Conservation (phyloP, 1,140 invertebrate species). For the Drosophila rhopaloa region DNA sequence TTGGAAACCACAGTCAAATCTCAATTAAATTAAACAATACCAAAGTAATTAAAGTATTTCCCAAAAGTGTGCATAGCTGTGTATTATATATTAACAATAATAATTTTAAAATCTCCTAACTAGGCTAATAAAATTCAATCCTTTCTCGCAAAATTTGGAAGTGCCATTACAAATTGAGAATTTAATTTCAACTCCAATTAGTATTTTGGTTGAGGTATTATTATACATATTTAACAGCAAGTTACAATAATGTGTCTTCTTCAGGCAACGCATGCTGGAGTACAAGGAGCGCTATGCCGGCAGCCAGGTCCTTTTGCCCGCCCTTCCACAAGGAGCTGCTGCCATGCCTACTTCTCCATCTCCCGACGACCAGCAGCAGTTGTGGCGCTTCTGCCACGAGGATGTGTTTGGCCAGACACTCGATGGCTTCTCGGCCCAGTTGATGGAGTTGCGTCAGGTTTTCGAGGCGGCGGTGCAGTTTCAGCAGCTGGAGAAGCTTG, state of each 20-base stretch:
- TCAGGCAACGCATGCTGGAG: conserved; percentile 61
- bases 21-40: background rate
- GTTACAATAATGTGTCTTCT: background rate
- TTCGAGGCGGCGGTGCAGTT: conserved; percentile 91
- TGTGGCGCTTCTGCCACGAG: conserved; percentile 89
- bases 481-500: conserved; percentile 92
- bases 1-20: background rate
- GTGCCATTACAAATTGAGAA: background rate
- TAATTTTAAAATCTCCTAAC: background rate
- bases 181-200: background rate
- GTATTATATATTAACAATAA: background rate
- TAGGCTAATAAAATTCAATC: background rate
- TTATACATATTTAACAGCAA: background rate
- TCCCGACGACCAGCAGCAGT: conserved; percentile 71
- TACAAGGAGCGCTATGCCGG: conserved; percentile 83
- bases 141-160: background rate
- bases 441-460: conserved; percentile 86
- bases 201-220: background rate
- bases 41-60: background rate
- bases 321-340: conserved; percentile 34
- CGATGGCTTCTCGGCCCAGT: conserved; percentile 87
- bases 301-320: conserved; percentile 85
- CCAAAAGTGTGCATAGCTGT: background rate
- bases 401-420: conserved; percentile 88
- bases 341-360: conserved; percentile 7